Evolutionary conservation across 2,888 invertebrate species (phyloP).

Genomic region (Acrobasis suavella): DNA sequence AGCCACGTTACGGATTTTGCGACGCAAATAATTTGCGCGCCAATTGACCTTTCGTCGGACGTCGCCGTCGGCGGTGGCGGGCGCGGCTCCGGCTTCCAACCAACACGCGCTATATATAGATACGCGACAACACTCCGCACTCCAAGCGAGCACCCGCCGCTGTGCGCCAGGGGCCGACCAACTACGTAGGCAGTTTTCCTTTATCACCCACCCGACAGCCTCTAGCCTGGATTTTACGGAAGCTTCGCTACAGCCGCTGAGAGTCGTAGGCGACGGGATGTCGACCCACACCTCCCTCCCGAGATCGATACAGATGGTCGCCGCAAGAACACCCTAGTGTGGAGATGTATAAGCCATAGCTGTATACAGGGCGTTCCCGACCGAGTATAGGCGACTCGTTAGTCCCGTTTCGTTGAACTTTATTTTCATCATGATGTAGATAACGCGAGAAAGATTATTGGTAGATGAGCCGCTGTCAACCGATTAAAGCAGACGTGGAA

Average conservation of each 20-base stretch:
- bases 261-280: conserved; percentile 72
- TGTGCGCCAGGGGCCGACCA: conserved; percentile 69
- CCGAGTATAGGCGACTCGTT: conserved; percentile 31
- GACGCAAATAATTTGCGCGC: conserved; percentile 82
- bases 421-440: conserved; percentile 10
- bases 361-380: conserved; percentile 45
- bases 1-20: conserved; percentile 71
- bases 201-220: conserved; percentile 78
- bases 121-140: conserved; percentile 70
- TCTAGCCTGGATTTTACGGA: conserved; percentile 74
- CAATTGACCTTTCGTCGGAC: conserved; percentile 81
- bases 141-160: conserved; percentile 61
- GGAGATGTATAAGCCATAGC: conserved; percentile 51
- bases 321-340: conserved; percentile 68
- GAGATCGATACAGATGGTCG: conserved; percentile 79
- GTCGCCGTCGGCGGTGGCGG: conserved; percentile 67
- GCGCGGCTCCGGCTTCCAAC: conserved; percentile 63
- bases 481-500: not conserved
- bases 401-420: conserved; percentile 14
- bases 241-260: conserved; percentile 67
- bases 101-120: conserved; percentile 80
- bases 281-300: conserved; percentile 77
- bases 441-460: not conserved
- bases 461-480: conserved; percentile 18
- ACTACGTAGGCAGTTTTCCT: conserved; percentile 78